Conservation (phyloP, 1,140 invertebrate genomes). For the Probaryconus sp. region DNA sequence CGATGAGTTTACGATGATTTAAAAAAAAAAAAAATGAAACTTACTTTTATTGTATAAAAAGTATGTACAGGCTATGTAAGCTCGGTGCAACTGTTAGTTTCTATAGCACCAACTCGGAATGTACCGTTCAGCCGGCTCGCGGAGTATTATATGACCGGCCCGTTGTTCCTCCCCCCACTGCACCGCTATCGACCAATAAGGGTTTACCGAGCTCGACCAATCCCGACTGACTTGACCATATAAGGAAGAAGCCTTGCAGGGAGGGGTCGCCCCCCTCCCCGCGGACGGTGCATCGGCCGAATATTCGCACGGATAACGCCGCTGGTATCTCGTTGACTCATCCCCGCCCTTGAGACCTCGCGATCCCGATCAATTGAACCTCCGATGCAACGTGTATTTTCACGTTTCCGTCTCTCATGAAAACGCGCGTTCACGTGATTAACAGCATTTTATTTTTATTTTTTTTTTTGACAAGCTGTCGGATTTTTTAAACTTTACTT, state of each 20-base stretch:
- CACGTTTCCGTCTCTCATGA: constrained; percentile 34
- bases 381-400: constrained; percentile 47
- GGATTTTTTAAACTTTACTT: too few species aligned
- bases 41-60: constrained; percentile 71
- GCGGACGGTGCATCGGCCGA: constrained; percentile 47
- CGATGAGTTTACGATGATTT: too few species aligned
- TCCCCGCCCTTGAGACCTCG: constrained; percentile 50
- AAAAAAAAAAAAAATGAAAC: constrained; percentile 17
- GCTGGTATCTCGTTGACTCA: constrained; percentile 37
- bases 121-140: constrained; percentile 66
- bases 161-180: constrained; percentile 65
- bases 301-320: constrained; percentile 42
- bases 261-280: constrained; percentile 54
- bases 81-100: constrained; percentile 24
- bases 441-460: too few species aligned
- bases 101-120: constrained; percentile 73
- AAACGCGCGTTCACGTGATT: constrained; percentile 30
- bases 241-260: constrained; percentile 76
- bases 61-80: constrained; percentile 69
- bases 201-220: constrained; percentile 75
- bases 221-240: constrained; percentile 79
- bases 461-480: too few species aligned
- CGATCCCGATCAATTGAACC: constrained; percentile 40
- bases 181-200: constrained; percentile 69
- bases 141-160: constrained; percentile 74